Base-by-base conservation (phyloP, 2,113 vertebrate genomes). In the Propithecus coquereli region DNA sequence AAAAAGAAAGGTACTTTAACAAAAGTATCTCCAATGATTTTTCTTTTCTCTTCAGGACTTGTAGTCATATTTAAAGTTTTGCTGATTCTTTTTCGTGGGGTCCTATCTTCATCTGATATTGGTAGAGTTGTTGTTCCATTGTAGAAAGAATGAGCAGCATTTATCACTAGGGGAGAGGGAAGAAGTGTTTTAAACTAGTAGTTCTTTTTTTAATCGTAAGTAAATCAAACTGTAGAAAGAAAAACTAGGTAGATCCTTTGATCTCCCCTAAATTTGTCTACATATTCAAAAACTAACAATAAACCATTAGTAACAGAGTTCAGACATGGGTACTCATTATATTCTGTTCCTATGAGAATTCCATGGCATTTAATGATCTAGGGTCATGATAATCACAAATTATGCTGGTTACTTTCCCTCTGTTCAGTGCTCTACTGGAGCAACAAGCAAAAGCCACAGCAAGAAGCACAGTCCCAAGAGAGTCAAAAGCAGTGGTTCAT, bases 41-140 rank as follows among this genome's bases (percentile, higher is more conserved):
- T 99, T 63, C 99, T 99, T 96, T 99, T 99, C 97, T 99, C 99
- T 92, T 99, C 99, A 4, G 99, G 99, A 98, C 99, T 99, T 93
- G 99, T 99, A 16, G 99, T 99, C 99, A 99, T 99, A 95, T 99
- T 99, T 76, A 99, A 98, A 0, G 99, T 99, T 97, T 99, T 99
- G 98, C 99, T 99, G 91, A 99, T 99, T 97, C 99, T 99, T 98
- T 99, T 99, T 34, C 99, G 98, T 88, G 99, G 99, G 5, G 99
- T 99, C 92, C 99, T 98, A 97, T 99, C 99, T 98, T 99, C 99
- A 23, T 99, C 99, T 0, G 99, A 99, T 98, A 99, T 99, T 93
- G 99, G 99, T 92, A 99, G 98, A 83, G 99, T 99, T 71, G 99
- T 99, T 43, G 99, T 99, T 92, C 99, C 99, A 10, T 99, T 99